Percentiles rank a stretch among this genome's conserved stretches.
These are phyloP conservation scores for Octonoba sinensis DNA, from an alignment of 2,888 invertebrate genomes.

Conservation along the genomic window DNA sequence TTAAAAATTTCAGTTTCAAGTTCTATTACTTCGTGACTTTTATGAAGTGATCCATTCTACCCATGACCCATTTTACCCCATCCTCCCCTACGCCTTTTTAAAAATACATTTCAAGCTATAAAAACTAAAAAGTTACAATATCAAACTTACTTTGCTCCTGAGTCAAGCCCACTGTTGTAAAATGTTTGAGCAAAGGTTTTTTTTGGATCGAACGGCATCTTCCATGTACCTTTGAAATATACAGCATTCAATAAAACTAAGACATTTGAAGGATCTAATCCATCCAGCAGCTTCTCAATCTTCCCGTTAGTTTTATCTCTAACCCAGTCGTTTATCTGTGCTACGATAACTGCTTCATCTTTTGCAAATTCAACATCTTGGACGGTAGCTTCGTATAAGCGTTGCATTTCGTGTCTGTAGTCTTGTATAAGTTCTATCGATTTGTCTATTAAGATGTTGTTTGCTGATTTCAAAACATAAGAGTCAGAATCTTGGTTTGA, in stretches of 20 bases:
- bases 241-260: slow-evolving; percentile 73
- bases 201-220: slow-evolving; percentile 69
- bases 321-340: slow-evolving; percentile 57
- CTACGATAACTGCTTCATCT: slow-evolving; percentile 8
- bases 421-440: slow-evolving; percentile 66
- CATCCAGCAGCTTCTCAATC: slow-evolving; percentile 50
- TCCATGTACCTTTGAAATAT: slow-evolving; percentile 73
- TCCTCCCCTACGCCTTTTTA: too few relatives aligned
- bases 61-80: too few relatives aligned
- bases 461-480: slow-evolving; percentile 74
- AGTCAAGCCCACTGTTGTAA: slow-evolving; percentile 39
- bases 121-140: neutral
- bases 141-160: slow-evolving; percentile 65
- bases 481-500: neutral
- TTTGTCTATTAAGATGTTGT: slow-evolving; percentile 79
- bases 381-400: slow-evolving; percentile 36
- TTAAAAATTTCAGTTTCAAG: too few relatives aligned
- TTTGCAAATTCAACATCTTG: slow-evolving; percentile 51
- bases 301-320: slow-evolving; percentile 63
- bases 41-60: too few relatives aligned
- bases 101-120: too few relatives aligned
- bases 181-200: slow-evolving; percentile 67
- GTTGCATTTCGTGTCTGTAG: slow-evolving; percentile 29
- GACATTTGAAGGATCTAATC: slow-evolving; percentile 66
- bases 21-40: too few relatives aligned